Conservation (phyloP, 2,888 invertebrate species). For the Mayetiola destructor region DNA sequence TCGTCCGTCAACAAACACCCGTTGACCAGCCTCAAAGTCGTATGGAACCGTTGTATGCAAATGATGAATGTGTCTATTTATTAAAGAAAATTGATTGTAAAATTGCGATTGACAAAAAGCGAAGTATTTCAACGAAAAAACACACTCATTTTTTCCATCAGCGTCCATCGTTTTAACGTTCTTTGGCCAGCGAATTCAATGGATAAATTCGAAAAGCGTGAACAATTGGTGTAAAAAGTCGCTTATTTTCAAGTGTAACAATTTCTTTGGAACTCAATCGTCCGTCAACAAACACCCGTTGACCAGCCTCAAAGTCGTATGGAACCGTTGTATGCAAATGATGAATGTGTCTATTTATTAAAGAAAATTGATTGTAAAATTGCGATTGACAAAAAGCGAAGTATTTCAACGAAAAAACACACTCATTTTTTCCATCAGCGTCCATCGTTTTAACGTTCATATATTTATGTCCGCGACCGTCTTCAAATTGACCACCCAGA, state of each 20-base stretch:
- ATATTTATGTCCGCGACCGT: not conserved
- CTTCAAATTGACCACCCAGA: not conserved
- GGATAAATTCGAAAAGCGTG: not conserved
- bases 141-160: not conserved
- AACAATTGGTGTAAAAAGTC: not conserved
- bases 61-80: not conserved
- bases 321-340: not conserved
- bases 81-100: no score
- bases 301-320: not conserved
- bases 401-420: not conserved
- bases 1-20: not conserved
- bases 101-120: not conserved
- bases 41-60: not conserved
- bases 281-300: not conserved
- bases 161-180: not conserved
- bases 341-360: not conserved
- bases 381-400: not conserved
- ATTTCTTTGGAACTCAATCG: not conserved
- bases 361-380: no score
- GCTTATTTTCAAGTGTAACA: not conserved
- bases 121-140: not conserved
- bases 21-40: not conserved
- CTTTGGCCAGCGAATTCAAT: not conserved
- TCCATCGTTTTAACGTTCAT: no score
- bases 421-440: not conserved